Base-by-base conservation (phyloP, 2,888 invertebrate genomes). In the Cosmia pyralina region DNA sequence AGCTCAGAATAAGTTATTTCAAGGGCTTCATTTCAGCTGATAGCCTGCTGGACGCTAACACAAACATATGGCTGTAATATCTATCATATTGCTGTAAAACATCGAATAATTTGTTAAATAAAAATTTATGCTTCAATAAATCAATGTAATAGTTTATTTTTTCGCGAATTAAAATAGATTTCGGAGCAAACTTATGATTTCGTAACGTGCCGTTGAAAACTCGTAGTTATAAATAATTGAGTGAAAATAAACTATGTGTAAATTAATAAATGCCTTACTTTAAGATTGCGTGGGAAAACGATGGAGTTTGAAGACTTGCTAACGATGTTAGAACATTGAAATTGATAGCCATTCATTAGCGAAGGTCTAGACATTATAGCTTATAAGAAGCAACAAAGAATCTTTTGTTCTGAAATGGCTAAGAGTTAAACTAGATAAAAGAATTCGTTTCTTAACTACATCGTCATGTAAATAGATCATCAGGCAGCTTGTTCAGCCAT, bases 331-430 rank as follows among this genome's bases (percentile, higher is more conserved):
- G 38, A 70, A 69, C 75, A 68, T 75, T 66, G 73, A 63, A 68
- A 77, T 81, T 75, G 65, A 72, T 70, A n/a, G 48, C 59, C 77
- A 68, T 86, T 76, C 58, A 86, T 84, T 84, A 86, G 81, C 77
- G 65, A 66, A 65, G 62, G 68, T 86, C 85, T 86, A 84, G 85
- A 84, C 82, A 50, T 50, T 67, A 64, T 58, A 63, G 66, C 55
- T 28, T 81, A 72, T 52, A 19, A 38, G 50, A 53, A 2, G 8
- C 17, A 78, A 84, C 75, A 69, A 73, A 65, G 77, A 55, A 55
- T 52, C 48, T 68, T 58, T 11, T 79, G 58, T 79, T 57, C 34
- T 38, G 22, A 19, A 13, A 22, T 19, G n/a, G 22, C 22, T 53
- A 48, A 34, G n/a, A n/a, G 22, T n/a, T 6, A 22, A 52, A 52